Evolutionary conservation across 2,113 vertebrate genomes (phyloP), one percentile per base, ranked within the genome.

Genomic region (Capra hircus): DNA sequence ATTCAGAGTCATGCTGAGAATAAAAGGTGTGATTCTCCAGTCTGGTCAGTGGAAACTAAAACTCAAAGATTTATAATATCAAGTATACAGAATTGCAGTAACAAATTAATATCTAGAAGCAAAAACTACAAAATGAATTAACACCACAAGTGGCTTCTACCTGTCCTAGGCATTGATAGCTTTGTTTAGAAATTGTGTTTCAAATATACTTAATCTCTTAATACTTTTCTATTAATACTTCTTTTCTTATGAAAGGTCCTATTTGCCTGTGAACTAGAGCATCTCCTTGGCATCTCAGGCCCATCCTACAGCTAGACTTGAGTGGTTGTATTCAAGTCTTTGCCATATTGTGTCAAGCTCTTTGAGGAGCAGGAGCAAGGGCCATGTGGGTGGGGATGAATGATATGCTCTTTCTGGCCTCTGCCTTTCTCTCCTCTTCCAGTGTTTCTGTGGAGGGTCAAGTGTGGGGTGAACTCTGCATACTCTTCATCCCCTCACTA

Each of bases 1-100:
- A 27, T 74, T 55, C 14, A 30, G 9, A 81, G 21, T 28, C 12
- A 89, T 74, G 9, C 36, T 48, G 5, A 6, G 5, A n/a, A 5
- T 14, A 43, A 90, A 94, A 52, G 12, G 1, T 40, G 5, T 40
- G 40, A 82, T 77, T 89, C 28, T 85, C 27, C 57, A 83, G 50
- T n/a, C 27, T 50, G 7, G 23, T 60, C 64, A 84, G 62, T 62
- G 25, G 77, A 92, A 88, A 92, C 12, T 45, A 88, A 94, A 89
- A 74, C 3, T 25, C 48, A 27, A 27, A 82, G 11, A 2, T 85
- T 71, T 62, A 62, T 45, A 19, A 74, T 16, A 88, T 6, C 3
- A 88, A 93, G 30, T 91, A 55, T 4, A 48, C 25, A 86, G 48
- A 78, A 67, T 62, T 60, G 5, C 27, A 53, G 3, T 78, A 55